Base-by-base conservation (phyloP, 2,797 vertebrate species). In the Megaceryle alcyon region DNA sequence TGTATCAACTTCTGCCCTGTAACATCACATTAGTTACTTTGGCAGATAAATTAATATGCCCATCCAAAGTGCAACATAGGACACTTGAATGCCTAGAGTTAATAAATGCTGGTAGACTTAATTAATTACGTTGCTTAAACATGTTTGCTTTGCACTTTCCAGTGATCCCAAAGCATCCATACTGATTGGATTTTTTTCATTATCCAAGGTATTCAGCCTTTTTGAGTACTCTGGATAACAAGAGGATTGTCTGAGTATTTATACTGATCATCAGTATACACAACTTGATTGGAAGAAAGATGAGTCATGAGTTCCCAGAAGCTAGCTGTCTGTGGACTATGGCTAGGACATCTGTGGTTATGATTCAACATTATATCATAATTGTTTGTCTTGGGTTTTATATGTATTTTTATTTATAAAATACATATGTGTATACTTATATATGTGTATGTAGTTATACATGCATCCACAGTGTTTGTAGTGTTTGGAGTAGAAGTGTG, bases 141-240 rank as follows among this genome's bases (percentile, higher is more conserved):
- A 3, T 21, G 46, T 79, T 94, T 93, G 63, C 78, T 93, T 92
- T 96, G 81, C 59, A 23, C 92, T 92, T 96, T 86, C 18, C 25
- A 26, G 66, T 5, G 0, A n/a, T 70, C 68, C 25, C 35, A 53
- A 44, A 79, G 43, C 31, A 88, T 71, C 54, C 54, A 37, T 90
- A 61, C 25, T 82, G 70, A 23, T 70, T 56, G 51, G 33, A 29
- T 81, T 90, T 49, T 91, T 75, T 78, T 86, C 6, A 14, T 93
- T 95, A 75, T 90, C 43, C 70, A 28, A 82, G 41, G 26, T 90
- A 60, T 12, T 90, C 73, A 90, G 0, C 5, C 8, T 94, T 94
- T 94, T 73, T 92, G 22, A 60, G 63, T 88, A 48, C 39, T 84
- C 35, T 65, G 35, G 26, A 49, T 91, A 92, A 54, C 83, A 41